phyloP scores from a whole-genome alignment of 35 echinoderm and acorn worm species.

The Nesometra sesokonis region DNA sequence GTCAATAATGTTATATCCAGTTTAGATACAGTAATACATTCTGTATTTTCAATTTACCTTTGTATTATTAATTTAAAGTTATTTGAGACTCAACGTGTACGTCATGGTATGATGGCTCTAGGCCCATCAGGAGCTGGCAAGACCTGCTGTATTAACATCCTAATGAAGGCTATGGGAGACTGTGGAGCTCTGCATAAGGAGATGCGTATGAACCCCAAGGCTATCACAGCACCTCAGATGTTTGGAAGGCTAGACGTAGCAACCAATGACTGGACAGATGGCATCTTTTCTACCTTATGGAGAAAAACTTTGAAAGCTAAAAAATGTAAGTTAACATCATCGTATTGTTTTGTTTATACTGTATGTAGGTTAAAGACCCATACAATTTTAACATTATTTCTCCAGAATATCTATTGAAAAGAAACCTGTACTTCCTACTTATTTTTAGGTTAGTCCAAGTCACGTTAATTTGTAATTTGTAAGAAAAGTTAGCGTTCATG shows the following conservation, averaged over 20 bases:
- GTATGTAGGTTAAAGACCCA: neutral
- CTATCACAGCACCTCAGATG: constrained; percentile 96
- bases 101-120: constrained; percentile 93
- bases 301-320: constrained; percentile 88
- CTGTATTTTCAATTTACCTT: neutral
- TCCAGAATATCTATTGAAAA: too few relatives aligned
- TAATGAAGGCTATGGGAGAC: constrained; percentile 98
- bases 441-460: too few relatives aligned
- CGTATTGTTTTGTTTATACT: neutral
- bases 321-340: too few relatives aligned
- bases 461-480: too few relatives aligned
- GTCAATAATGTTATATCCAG: too few relatives aligned
- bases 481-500: too few relatives aligned
- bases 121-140: constrained; percentile 88
- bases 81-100: constrained; percentile 85
- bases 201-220: constrained; percentile 92
- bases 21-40: too few relatives aligned
- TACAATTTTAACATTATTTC: neutral
- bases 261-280: constrained; percentile 97
- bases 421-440: too few relatives aligned
- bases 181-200: constrained; percentile 79
- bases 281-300: constrained; percentile 94
- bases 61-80: constrained; percentile 24
- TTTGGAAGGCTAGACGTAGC: constrained; percentile 90
- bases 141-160: constrained; percentile 77